phyloP scores from a whole-genome alignment of 1,140 invertebrate species.

The Agraylea sexmaculata region DNA sequence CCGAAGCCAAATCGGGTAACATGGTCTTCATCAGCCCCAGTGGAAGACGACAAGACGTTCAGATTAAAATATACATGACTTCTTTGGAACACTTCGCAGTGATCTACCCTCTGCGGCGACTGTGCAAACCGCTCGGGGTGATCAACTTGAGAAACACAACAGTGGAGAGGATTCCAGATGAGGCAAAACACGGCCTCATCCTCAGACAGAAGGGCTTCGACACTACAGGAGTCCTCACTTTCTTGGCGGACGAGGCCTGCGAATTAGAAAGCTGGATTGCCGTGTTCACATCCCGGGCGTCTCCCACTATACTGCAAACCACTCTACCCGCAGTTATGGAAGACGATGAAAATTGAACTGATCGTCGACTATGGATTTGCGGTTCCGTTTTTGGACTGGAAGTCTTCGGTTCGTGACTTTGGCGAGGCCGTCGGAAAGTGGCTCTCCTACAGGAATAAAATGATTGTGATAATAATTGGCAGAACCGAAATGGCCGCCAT shows the following conservation, averaged over 20 bases:
- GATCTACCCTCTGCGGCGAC: conserved; percentile 52
- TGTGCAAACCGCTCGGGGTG: conserved; percentile 48
- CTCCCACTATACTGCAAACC: conserved; percentile 40
- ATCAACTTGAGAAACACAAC: conserved; percentile 49
- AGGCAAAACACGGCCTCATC: conserved; percentile 38
- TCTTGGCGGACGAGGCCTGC: conserved; percentile 43
- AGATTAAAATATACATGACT: conserved; percentile 53
- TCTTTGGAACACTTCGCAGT: conserved; percentile 55
- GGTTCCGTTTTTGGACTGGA: too few species aligned
- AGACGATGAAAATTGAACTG: conserved; percentile 42
- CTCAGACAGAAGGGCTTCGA: conserved; percentile 50
- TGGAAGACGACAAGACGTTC: conserved; percentile 45
- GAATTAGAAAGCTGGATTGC: conserved; percentile 50
- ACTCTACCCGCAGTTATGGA: conserved; percentile 51
- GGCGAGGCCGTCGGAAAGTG: too few species aligned
- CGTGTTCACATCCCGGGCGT: conserved; percentile 44
- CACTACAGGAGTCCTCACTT: conserved; percentile 45
- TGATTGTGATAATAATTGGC: too few species aligned
- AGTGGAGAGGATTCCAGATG: conserved; percentile 39
- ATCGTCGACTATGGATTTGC: too few species aligned
- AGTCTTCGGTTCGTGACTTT: too few species aligned
- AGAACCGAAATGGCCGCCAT: too few species aligned
- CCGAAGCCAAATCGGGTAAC: conserved; percentile 50
- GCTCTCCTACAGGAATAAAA: too few species aligned
- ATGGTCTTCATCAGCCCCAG: conserved; percentile 46